A percentile compares a stretch with the other conserved stretches of the same genome.
Conservation (phyloP, 1,140 invertebrate species). For the Mercenaria mercenaria region DNA sequence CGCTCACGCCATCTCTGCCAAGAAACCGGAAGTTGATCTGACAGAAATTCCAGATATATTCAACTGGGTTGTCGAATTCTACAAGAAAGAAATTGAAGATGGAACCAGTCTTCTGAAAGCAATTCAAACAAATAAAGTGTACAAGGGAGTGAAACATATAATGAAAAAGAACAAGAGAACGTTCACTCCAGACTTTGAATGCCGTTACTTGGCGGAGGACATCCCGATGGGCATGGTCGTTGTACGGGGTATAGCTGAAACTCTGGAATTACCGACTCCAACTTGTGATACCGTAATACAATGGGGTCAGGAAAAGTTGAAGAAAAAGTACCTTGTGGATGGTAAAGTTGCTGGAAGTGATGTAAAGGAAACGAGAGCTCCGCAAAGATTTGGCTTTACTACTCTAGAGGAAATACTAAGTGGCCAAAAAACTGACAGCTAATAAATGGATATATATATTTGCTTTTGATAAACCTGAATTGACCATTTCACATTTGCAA, state of each 20-base stretch:
- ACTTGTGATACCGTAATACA: conserved; percentile 73
- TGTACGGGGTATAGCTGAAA: conserved; percentile 75
- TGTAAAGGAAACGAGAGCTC: conserved; percentile 74
- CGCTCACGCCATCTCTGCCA: conserved; percentile 68
- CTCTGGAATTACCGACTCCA: conserved; percentile 72
- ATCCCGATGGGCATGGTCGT: conserved; percentile 79
- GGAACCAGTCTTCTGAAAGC: conserved; percentile 65
- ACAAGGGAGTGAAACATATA: conserved; percentile 74
- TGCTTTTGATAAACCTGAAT: too few relatives aligned
- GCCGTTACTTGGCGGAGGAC: conserved; percentile 76
- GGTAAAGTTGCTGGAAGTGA: conserved; percentile 79
- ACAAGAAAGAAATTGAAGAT: conserved; percentile 73
- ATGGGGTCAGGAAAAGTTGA: conserved; percentile 81
- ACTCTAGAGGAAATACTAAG: conserved; percentile 72
- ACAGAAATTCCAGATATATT: conserved; percentile 74
- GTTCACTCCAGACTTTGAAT: conserved; percentile 76
- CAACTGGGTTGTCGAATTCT: conserved; percentile 75
- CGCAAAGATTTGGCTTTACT: conserved; percentile 78
- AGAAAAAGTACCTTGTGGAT: conserved; percentile 79
- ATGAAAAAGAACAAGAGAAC: conserved; percentile 73
- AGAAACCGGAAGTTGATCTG: conserved; percentile 69
- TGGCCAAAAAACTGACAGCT: conserved; percentile 48
- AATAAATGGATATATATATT: neutral
- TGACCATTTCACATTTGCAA: too few relatives aligned
- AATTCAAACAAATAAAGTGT: conserved; percentile 77